phyloP scores from a whole-genome alignment of 2,113 vertebrate genomes.

The Vimba vimba region DNA sequence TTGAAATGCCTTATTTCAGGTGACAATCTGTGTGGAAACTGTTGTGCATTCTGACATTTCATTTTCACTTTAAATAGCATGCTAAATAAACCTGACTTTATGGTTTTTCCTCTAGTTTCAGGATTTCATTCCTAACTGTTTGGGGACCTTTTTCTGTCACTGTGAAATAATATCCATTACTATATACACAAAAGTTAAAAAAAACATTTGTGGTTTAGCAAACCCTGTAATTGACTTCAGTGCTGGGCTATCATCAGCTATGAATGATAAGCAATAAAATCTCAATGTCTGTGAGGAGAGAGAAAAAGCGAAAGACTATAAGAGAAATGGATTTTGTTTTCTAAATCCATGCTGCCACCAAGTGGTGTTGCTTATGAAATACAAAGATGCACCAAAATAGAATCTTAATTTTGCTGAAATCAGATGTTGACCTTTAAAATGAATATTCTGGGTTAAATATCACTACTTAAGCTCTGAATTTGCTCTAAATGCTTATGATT shows the following conservation, averaged over 20 bases:
- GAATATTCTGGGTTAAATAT: background rate
- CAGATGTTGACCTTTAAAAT: too few relatives aligned
- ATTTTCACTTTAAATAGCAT: background rate
- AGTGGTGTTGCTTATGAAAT: constrained; percentile 33
- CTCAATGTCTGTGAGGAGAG: background rate
- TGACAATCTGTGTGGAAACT: background rate
- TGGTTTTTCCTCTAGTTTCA: background rate
- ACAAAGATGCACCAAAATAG: background rate
- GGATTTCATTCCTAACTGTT: background rate
- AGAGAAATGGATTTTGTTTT: background rate
- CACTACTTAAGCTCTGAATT: background rate
- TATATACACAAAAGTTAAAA: background rate
- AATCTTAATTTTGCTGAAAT: background rate
- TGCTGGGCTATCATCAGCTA: background rate
- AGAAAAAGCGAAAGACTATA: too few relatives aligned
- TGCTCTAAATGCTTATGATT: background rate
- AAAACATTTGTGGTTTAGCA: background rate
- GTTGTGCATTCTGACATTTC: background rate
- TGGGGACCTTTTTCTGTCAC: background rate
- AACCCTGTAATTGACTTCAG: constrained; percentile 10
- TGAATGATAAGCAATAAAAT: constrained; percentile 16
- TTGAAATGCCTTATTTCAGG: background rate
- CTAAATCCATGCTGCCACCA: constrained; percentile 56
- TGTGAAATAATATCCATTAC: background rate
- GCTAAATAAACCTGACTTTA: background rate